A percentile compares a stretch with the other conserved stretches of the same genome.
Evolutionary conservation across 2,113 vertebrate species (phyloP).

Genomic region (Acinonyx jubatus): DNA sequence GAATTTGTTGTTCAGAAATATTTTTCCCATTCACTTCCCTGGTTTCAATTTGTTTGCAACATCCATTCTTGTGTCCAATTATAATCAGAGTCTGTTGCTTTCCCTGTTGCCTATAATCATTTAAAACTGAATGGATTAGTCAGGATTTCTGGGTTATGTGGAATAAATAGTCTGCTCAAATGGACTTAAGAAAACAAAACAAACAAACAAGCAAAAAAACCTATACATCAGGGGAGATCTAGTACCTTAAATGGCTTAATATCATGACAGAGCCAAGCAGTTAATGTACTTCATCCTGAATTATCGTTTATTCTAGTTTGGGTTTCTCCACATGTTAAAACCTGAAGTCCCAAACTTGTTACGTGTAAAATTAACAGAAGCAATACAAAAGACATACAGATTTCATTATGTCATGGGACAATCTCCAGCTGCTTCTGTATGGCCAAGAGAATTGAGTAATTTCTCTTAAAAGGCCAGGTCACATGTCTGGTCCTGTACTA

Average conservation of each 20-base stretch:
- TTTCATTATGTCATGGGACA: not conserved
- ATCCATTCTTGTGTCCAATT: not conserved
- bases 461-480: not conserved
- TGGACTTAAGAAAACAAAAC: not conserved
- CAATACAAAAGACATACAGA: not conserved
- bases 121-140: not conserved
- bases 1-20: not conserved
- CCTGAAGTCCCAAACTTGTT: not conserved
- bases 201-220: not conserved
- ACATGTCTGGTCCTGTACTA: not conserved
- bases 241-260: not conserved
- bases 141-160: not conserved
- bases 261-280: not conserved
- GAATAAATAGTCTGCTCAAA: not conserved
- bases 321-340: not conserved
- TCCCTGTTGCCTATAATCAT: not conserved
- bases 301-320: not conserved
- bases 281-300: not conserved
- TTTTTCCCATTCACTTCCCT: not conserved
- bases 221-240: not conserved
- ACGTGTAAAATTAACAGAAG: not conserved
- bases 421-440: not conserved
- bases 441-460: not conserved
- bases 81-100: not conserved
- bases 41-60: not conserved